Conservation (phyloP, 2,888 invertebrate genomes). For the Spilarctia lutea region DNA sequence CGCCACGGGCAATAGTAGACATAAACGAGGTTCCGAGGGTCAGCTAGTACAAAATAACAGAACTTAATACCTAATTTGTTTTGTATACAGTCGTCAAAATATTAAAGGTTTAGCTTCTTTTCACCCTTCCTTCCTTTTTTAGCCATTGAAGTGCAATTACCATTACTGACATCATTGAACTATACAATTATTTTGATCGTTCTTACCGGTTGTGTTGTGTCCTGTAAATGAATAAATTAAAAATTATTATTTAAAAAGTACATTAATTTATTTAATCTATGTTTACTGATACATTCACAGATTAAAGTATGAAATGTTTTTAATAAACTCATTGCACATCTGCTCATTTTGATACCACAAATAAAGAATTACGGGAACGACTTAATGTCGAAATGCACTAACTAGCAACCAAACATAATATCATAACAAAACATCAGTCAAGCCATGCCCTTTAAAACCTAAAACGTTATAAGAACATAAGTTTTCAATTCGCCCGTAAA, state of each 20-base stretch:
- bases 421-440: not conserved
- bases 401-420: not conserved
- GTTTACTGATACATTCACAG: not conserved
- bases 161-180: not conserved
- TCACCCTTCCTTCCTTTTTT: too few species aligned
- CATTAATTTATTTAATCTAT: too few species aligned
- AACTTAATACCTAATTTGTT: too few species aligned
- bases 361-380: not conserved
- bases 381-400: not conserved
- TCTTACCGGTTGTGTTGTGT: not conserved
- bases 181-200: not conserved
- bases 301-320: not conserved
- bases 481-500: conserved; percentile 41
- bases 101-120: not conserved
- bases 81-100: not conserved
- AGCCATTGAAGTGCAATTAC: not conserved
- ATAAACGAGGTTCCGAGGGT: too few species aligned
- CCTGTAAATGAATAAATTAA: not conserved
- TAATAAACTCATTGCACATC: not conserved
- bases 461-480: conserved; percentile 15
- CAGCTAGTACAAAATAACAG: too few species aligned
- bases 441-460: not conserved
- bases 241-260: too few species aligned
- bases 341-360: not conserved
- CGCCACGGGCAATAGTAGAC: too few species aligned